phyloP scores from a whole-genome alignment of 2,888 invertebrate genomes.

The Hemaris fuciformis region DNA sequence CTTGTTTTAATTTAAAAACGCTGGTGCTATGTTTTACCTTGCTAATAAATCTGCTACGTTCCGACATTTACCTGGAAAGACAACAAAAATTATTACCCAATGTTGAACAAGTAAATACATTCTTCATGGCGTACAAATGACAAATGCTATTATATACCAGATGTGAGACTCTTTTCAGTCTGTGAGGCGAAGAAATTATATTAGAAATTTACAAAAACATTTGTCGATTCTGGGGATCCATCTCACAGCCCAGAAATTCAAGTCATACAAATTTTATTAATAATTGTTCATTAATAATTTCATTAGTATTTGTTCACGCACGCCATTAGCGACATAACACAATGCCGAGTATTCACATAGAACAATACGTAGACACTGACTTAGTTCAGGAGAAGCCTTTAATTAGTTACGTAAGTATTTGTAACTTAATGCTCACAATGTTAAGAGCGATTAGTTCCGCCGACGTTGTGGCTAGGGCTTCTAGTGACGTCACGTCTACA shows the following conservation, averaged over 20 bases:
- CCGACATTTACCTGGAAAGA: not conserved
- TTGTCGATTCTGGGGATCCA: no score
- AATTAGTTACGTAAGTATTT: not conserved
- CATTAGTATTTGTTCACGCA: no score
- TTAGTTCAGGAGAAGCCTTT: not conserved
- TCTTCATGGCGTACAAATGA: no score
- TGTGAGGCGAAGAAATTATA: no score
- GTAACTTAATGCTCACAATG: not conserved
- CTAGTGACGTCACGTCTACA: not conserved
- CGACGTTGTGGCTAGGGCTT: not conserved
- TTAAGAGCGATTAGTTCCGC: constrained; percentile 1
- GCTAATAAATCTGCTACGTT: not conserved
- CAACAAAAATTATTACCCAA: not conserved
- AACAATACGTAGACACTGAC: not conserved
- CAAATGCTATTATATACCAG: no score
- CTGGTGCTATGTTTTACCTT: not conserved
- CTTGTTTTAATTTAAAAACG: not conserved
- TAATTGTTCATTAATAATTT: no score
- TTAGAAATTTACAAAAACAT: no score
- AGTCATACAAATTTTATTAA: no score
- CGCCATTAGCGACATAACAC: no score
- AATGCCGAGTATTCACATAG: no score
- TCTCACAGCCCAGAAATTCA: no score
- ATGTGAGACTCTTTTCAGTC: no score
- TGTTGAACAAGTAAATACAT: not conserved